Percentiles rank a stretch among this genome's conserved stretches.
phyloP scores from a whole-genome alignment of 2,888 invertebrate species.

The Dasypogon diadema region DNA sequence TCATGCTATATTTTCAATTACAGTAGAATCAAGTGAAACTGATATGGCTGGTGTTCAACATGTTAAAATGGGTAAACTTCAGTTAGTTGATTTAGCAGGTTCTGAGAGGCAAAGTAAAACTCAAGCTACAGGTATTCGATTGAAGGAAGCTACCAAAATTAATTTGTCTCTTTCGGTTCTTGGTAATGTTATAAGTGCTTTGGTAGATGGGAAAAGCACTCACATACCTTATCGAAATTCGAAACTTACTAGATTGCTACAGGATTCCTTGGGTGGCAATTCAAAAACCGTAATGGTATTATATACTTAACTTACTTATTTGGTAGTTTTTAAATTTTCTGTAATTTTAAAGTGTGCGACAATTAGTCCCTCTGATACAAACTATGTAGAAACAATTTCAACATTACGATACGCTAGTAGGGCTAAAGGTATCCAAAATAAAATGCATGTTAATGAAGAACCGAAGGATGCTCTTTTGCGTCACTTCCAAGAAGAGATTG shows the following conservation, averaged over 20 bases:
- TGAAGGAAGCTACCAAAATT: conserved; percentile 98
- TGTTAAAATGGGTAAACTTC: conserved; percentile 95
- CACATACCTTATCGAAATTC: conserved; percentile 99
- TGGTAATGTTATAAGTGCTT: conserved; percentile 97
- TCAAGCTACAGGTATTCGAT: conserved; percentile 90
- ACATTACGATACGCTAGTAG: conserved; percentile 97
- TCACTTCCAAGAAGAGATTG: conserved; percentile 97
- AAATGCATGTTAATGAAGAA: conserved; percentile 96
- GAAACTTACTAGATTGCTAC: conserved; percentile 92
- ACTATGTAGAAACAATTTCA: conserved; percentile 97
- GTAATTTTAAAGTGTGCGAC: conserved; percentile 87
- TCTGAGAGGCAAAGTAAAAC: conserved; percentile 98
- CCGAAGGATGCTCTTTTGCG: conserved; percentile 96
- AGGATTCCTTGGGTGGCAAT: conserved; percentile 97
- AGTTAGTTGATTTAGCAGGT: conserved; percentile 97
- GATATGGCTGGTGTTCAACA: conserved; percentile 86
- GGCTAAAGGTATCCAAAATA: conserved; percentile 97
- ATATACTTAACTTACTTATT: conserved; percentile 16
- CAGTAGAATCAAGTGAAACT: conserved; percentile 93
- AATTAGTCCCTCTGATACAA: conserved; percentile 94
- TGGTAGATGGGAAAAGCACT: conserved; percentile 96
- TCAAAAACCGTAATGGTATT: conserved; percentile 93
- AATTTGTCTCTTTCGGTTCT: conserved; percentile 96
- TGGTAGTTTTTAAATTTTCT: too few species aligned
- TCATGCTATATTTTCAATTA: conserved; percentile 98